Percentiles rank a stretch among this genome's conserved stretches.
Conservation (phyloP, 2,113 vertebrate genomes). For the Prolemur simus region DNA sequence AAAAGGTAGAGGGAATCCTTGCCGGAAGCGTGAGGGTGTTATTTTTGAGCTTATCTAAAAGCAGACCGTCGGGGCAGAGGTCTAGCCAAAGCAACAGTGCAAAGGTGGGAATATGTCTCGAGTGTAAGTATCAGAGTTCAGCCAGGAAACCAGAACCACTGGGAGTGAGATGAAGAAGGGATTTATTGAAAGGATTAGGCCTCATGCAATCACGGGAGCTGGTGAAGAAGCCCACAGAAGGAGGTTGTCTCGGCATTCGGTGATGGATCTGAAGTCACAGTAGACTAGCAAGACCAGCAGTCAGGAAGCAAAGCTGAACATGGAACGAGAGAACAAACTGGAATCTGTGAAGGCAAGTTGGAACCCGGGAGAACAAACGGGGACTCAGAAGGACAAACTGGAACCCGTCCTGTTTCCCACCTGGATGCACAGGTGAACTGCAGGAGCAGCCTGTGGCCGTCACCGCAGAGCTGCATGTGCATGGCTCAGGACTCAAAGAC, state of each 20-base stretch:
- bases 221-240: no score
- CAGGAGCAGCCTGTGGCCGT: background rate
- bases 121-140: background rate
- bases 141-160: background rate
- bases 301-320: background rate
- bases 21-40: background rate
- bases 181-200: background rate
- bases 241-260: background rate
- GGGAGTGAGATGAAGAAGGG: background rate
- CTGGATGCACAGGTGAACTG: background rate
- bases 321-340: background rate
- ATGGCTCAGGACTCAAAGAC: background rate
- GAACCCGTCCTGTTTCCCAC: background rate
- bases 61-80: background rate
- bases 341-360: background rate
- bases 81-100: background rate
- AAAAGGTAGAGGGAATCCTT: background rate
- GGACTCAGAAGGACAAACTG: background rate
- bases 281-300: background rate
- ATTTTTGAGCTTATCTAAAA: background rate
- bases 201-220: background rate
- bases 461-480: background rate
- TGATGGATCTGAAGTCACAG: background rate
- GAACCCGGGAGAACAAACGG: background rate
- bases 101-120: rapidly evolving